Percentiles rank a stretch among this genome's conserved stretches.
These are phyloP conservation scores for Sphenodon punctatus DNA, from an alignment of 2,797 vertebrate genomes.

Conservation along the genomic window DNA sequence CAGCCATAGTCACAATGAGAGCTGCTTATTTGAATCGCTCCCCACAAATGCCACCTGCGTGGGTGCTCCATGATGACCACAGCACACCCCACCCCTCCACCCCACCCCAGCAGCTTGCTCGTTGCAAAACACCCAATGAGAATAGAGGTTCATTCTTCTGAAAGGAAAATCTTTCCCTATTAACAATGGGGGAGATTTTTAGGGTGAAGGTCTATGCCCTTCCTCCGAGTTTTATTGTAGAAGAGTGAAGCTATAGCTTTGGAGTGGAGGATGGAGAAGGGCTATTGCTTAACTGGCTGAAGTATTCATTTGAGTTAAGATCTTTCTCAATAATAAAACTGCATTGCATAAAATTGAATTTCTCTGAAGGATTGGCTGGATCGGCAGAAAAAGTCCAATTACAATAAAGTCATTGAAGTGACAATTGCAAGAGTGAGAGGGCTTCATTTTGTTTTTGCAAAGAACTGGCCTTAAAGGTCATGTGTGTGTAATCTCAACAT, in stretches of 20 bases:
- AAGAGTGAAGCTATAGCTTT: neutral
- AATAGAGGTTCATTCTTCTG: too few species aligned
- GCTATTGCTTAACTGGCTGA: neutral
- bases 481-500: neutral
- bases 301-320: neutral
- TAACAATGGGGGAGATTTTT: too few species aligned
- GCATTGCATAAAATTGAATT: slow-evolving; percentile 21
- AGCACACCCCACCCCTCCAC: too few species aligned
- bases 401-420: neutral
- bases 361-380: neutral
- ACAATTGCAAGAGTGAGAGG: neutral
- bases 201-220: too few species aligned
- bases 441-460: neutral
- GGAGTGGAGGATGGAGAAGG: neutral
- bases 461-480: neutral
- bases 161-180: too few species aligned
- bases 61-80: too few species aligned
- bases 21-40: too few species aligned
- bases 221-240: too few species aligned
- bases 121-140: too few species aligned
- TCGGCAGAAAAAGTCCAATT: neutral
- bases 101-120: too few species aligned
- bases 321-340: slow-evolving; percentile 2
- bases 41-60: too few species aligned
- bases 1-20: too few species aligned